Percentiles rank a stretch among this genome's conserved stretches.
phyloP scores from a whole-genome alignment of 2,113 vertebrate genomes.

The Baryphthengus martii region DNA sequence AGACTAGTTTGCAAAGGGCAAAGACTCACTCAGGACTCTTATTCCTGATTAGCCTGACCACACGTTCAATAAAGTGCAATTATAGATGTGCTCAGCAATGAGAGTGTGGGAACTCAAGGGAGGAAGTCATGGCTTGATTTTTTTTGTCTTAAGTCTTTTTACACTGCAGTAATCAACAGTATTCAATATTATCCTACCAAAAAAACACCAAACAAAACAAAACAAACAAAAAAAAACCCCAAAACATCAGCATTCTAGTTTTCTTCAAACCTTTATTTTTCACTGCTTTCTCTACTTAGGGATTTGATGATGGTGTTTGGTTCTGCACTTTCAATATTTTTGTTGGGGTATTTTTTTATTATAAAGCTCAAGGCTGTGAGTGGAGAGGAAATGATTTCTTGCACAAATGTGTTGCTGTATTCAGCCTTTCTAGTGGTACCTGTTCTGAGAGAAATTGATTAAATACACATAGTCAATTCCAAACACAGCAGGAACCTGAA shows the following conservation, averaged over 20 bases:
- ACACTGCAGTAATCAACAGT: background rate
- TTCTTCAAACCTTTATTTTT: background rate
- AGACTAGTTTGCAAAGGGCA: constrained; percentile 38
- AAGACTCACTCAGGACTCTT: constrained; percentile 50
- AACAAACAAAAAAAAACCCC: too few species aligned
- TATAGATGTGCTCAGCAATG: constrained; percentile 9
- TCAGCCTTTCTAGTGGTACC: background rate
- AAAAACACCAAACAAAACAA: background rate
- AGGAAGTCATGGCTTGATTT: background rate
- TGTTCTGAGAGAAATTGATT: constrained; percentile 59
- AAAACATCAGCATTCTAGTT: background rate
- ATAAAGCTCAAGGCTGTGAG: background rate
- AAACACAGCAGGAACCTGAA: constrained; percentile 36
- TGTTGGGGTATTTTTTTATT: background rate
- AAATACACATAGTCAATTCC: constrained; percentile 68
- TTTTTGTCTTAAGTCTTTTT: constrained; percentile 19
- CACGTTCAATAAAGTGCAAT: constrained; percentile 34
- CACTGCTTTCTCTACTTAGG: background rate
- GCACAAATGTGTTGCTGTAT: background rate
- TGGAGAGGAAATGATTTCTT: constrained; percentile 7
- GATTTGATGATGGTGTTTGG: background rate
- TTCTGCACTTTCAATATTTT: background rate
- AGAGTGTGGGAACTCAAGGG: background rate
- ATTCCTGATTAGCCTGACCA: constrained; percentile 50
- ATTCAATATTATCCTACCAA: background rate